These are phyloP conservation scores for Gallinago stenura DNA, from an alignment of 2,797 vertebrate genomes.

Conservation along the genomic window DNA sequence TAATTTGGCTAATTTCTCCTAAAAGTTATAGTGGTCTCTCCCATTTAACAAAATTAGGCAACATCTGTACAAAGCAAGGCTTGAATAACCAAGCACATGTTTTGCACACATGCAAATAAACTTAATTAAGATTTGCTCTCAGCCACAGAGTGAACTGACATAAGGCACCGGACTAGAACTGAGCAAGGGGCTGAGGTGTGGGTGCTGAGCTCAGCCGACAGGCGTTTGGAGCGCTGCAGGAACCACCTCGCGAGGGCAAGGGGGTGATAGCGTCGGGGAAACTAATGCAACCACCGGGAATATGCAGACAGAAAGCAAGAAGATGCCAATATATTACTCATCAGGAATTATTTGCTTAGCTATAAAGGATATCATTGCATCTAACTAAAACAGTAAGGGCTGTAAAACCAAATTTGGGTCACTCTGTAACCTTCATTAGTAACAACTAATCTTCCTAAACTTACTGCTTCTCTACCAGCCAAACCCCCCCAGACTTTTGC, in stretches of 20 bases:
- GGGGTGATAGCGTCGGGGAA: background rate
- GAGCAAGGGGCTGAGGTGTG: background rate
- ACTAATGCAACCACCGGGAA: background rate
- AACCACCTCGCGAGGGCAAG: background rate
- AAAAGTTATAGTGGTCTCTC: background rate
- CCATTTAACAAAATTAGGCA: slow-evolving; percentile 35
- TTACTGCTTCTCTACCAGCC: background rate
- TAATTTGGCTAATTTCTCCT: slow-evolving; percentile 19
- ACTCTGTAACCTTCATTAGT: background rate
- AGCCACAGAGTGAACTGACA: background rate
- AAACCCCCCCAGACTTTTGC: background rate
- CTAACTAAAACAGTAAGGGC: background rate
- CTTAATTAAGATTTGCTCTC: slow-evolving; percentile 23
- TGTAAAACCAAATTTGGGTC: slow-evolving; percentile 1
- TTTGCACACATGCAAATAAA: slow-evolving; percentile 43
- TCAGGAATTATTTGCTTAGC: background rate
- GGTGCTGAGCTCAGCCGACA: background rate
- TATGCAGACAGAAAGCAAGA: background rate
- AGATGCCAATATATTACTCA: background rate
- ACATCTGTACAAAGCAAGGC: slow-evolving; percentile 31
- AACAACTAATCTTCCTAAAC: background rate
- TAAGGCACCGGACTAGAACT: background rate
- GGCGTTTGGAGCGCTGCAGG: background rate
- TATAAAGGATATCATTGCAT: background rate
- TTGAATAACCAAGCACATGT: slow-evolving; percentile 36